Percentiles rank a stretch among this genome's conserved stretches.
These are phyloP conservation scores for Rostratula benghalensis DNA, from an alignment of 2,113 vertebrate genomes.

Conservation along the genomic window DNA sequence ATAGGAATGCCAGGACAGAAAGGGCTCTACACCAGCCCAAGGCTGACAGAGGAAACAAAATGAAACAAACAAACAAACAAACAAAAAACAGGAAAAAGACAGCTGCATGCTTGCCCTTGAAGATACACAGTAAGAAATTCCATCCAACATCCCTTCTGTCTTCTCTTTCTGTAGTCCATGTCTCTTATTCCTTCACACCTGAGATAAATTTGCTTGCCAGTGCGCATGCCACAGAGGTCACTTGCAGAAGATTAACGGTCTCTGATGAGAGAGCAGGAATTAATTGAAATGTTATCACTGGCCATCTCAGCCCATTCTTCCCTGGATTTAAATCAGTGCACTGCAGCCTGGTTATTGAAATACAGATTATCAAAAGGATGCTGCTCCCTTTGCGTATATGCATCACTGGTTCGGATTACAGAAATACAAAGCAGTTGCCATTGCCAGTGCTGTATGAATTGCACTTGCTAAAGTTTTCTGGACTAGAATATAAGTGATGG, in stretches of 20 bases:
- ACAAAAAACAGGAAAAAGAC: background rate
- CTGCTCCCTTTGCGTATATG: background rate
- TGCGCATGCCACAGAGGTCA: background rate
- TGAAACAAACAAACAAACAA: background rate
- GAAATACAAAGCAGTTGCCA: background rate
- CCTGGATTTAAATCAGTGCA: background rate
- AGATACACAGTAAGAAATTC: background rate
- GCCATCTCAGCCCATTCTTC: background rate
- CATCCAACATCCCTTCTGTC: background rate
- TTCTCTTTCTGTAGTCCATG: background rate
- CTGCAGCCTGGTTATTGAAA: constrained; percentile 1
- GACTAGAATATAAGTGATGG: background rate
- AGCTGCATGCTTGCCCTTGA: background rate
- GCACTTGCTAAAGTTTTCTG: background rate
- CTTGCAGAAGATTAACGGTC: background rate
- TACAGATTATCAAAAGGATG: background rate
- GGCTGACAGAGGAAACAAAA: background rate
- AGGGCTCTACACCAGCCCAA: background rate
- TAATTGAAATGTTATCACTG: constrained; percentile 11
- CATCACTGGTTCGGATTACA: background rate
- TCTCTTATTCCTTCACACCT: background rate
- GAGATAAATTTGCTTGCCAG: background rate
- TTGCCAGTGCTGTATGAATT: background rate
- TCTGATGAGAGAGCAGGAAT: background rate
- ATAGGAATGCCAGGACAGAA: background rate